Conservation (phyloP, 2,797 vertebrate species). For the Cryptoblepharus egeriae region DNA sequence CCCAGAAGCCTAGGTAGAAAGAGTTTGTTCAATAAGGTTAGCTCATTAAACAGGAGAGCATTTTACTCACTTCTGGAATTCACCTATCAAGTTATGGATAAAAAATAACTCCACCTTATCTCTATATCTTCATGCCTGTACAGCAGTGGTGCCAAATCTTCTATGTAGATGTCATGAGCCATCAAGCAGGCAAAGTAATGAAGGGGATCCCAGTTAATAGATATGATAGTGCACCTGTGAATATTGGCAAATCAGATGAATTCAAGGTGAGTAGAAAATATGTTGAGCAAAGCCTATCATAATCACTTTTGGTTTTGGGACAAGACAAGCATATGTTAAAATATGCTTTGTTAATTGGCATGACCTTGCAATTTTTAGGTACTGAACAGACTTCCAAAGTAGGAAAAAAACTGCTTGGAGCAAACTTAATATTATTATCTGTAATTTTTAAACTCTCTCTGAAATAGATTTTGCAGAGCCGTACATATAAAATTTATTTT, state of each 20-base stretch:
- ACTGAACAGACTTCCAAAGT: background rate
- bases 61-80: slow-evolving; percentile 44
- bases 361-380: background rate
- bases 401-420: background rate
- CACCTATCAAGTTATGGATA: slow-evolving; percentile 32
- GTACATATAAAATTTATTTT: background rate
- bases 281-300: background rate
- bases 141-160: slow-evolving; percentile 25
- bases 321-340: background rate
- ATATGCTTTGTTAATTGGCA: background rate
- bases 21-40: slow-evolving; percentile 59
- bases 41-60: slow-evolving; percentile 63
- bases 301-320: background rate
- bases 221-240: background rate
- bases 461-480: background rate
- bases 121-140: slow-evolving; percentile 26
- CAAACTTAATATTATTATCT: background rate
- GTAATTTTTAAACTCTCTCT: background rate
- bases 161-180: background rate
- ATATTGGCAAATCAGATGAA: slow-evolving; percentile 28
- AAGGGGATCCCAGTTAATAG: background rate
- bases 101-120: slow-evolving; percentile 32
- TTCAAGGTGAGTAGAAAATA: background rate
- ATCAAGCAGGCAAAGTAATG: background rate
- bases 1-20: slow-evolving; percentile 60